phyloP scores from a whole-genome alignment of 2,113 vertebrate species.

The Sinosuthora webbiana region DNA sequence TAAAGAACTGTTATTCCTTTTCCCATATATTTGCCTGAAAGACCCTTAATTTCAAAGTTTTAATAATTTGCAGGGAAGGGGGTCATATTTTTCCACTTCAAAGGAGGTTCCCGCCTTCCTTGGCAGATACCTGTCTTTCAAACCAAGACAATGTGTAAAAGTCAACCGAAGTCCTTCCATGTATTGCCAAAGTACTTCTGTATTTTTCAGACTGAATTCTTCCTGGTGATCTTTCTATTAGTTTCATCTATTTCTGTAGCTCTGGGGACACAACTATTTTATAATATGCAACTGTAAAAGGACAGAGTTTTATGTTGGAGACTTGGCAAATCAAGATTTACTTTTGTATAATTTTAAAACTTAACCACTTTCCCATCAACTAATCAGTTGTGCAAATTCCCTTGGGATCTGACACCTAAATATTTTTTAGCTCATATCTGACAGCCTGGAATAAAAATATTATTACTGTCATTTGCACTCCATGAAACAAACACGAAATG shows the following conservation, averaged over 20 bases:
- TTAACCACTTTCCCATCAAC: not conserved
- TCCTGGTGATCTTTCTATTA: not conserved
- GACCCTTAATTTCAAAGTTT: not conserved
- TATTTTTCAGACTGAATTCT: not conserved
- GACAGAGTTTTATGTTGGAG: not conserved
- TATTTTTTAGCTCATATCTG: not conserved
- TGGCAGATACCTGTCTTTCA: not conserved
- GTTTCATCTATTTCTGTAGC: not conserved
- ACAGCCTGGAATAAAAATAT: not conserved
- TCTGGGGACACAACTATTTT: not conserved
- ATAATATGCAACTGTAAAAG: not conserved
- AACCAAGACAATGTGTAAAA: not conserved
- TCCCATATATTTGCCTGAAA: not conserved
- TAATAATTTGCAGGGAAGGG: accelerated
- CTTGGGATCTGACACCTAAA: not conserved
- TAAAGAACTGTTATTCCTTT: not conserved
- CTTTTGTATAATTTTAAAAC: not conserved
- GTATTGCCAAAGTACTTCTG: not conserved
- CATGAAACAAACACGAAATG: not conserved
- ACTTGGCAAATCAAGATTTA: not conserved
- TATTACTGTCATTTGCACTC: not conserved
- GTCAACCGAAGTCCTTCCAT: not conserved
- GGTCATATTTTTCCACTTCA: not conserved
- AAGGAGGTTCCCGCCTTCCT: not conserved
- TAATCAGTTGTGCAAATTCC: not conserved